A percentile compares a stretch with the other conserved stretches of the same genome.
Evolutionary conservation across 2,113 vertebrate genomes (phyloP).

Genomic region (Ibidorhyncha struthersii): DNA sequence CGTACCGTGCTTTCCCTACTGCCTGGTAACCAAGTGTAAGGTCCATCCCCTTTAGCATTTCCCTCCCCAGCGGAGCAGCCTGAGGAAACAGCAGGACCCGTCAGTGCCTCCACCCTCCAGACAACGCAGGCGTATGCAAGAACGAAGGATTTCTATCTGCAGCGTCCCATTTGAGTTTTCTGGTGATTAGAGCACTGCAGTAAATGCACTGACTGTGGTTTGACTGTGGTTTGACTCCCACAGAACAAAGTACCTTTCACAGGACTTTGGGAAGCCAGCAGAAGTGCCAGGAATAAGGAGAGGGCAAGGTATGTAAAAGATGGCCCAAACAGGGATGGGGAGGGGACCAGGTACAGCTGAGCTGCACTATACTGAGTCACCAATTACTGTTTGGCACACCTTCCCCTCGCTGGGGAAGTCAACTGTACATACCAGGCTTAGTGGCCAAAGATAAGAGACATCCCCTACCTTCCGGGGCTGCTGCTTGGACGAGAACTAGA

Average conservation of each 20-base stretch:
- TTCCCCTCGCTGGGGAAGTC: not conserved
- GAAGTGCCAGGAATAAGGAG: not conserved
- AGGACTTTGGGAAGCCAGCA: not conserved
- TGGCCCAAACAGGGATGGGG: not conserved
- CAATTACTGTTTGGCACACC: accelerated
- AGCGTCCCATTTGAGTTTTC: not conserved
- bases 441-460: not conserved
- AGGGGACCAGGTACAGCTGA: not conserved
- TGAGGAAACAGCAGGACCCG: not conserved
- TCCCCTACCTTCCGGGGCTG: accelerated
- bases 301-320: not conserved
- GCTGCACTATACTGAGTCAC: accelerated
- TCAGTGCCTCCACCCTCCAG: not conserved
- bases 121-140: not conserved
- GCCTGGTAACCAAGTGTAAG: not conserved
- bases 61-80: not conserved
- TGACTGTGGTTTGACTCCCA: not conserved
- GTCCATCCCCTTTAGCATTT: not conserved
- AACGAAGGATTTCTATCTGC: not conserved
- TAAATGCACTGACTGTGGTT: not conserved
- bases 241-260: not conserved
- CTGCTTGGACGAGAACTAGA: not conserved
- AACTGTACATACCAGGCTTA: not conserved
- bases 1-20: not conserved
- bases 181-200: not conserved